Percentiles rank a stretch among this genome's conserved stretches.
Evolutionary conservation across 2,888 invertebrate species (phyloP).

Genomic region (Xylophagus ater): DNA sequence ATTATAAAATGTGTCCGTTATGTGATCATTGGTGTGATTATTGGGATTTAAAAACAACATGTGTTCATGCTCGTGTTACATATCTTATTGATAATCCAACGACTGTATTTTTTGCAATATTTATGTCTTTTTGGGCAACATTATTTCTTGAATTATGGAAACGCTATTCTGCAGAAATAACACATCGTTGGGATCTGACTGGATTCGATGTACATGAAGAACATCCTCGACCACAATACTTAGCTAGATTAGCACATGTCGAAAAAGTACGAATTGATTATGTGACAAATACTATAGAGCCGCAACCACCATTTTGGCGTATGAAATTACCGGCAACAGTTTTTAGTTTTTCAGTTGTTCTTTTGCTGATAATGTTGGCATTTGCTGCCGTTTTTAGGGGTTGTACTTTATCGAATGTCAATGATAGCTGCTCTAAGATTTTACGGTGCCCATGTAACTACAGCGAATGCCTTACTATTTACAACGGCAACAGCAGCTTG

Average conservation of each 20-base stretch:
- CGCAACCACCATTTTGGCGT: conserved; percentile 86
- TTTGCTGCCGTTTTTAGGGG: conserved; percentile 83
- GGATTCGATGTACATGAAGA: conserved; percentile 85
- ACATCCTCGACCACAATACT: conserved; percentile 81
- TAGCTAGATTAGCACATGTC: conserved; percentile 67
- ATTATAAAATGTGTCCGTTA: conserved; percentile 78
- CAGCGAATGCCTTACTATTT: conserved; percentile 68
- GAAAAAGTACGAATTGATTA: conserved; percentile 58
- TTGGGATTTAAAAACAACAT: conserved; percentile 75
- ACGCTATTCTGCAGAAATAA: conserved; percentile 87
- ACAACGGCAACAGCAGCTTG: conserved; percentile 85
- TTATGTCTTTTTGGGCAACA: conserved; percentile 94
- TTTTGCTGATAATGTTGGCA: conserved; percentile 68
- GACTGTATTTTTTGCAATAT: conserved; percentile 88
- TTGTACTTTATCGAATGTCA: conserved; percentile 86
- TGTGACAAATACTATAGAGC: conserved; percentile 73
- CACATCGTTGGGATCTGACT: conserved; percentile 92
- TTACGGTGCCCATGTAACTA: conserved; percentile 51
- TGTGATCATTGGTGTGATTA: conserved; percentile 81
- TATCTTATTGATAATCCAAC: conserved; percentile 91
- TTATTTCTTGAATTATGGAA: conserved; percentile 95
- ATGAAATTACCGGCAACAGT: conserved; percentile 78
- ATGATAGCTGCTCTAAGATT: conserved; percentile 58
- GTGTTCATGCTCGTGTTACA: conserved; percentile 72
- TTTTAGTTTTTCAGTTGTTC: conserved; percentile 74